Base-by-base conservation (phyloP, 2,113 vertebrate genomes). In the Bufo bufo region DNA sequence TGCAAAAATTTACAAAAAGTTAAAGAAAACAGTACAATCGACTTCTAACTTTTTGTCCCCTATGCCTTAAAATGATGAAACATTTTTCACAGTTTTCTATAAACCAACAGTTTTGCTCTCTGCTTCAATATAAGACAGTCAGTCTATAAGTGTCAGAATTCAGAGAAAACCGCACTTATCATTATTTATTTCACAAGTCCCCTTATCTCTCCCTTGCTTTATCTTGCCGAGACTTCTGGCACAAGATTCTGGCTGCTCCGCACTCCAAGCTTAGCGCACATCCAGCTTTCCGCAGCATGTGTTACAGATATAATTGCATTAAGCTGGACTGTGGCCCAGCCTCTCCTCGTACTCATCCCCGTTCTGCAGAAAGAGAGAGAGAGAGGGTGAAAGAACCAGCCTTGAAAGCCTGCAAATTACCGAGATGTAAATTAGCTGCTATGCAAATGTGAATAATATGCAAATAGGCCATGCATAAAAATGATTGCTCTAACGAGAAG, bases 391-490 rank as follows among this genome's bases (percentile, higher is more conserved):
- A 16, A 59, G 71, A 77, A 65, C n/a, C 80, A 59, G 56, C 71
- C 80, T 43, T 75, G 58, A 83, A 84, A 77, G 47, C 56, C 52
- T 84, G 87, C 69, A 88, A 83, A 77, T 83, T 65, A 58, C 81
- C n/a, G 71, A 56, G 52, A 61, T 82, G 86, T 47, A 87, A 82
- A 82, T 87, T 54, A 74, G 43, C 23, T 78, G 6, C 43, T 72
- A 52, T 83, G 43, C 49, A 87, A 81, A 81, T 59, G 85, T 12
- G n/a, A 83, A 88, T 43, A 83, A 83, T 75, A 89, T 89, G 87
- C 82, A 89, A 89, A 89, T 84, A 56, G 11, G 72, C 61, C 61
- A 66, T 23, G 74, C 82, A 84, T 83, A 84, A 89, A 88, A 89
- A 77, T 77, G 82, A 89, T 78, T 77, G 58, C 74, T 77, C 49